Conservation (phyloP, 2,797 vertebrate species). For the Poecilia wingei region DNA sequence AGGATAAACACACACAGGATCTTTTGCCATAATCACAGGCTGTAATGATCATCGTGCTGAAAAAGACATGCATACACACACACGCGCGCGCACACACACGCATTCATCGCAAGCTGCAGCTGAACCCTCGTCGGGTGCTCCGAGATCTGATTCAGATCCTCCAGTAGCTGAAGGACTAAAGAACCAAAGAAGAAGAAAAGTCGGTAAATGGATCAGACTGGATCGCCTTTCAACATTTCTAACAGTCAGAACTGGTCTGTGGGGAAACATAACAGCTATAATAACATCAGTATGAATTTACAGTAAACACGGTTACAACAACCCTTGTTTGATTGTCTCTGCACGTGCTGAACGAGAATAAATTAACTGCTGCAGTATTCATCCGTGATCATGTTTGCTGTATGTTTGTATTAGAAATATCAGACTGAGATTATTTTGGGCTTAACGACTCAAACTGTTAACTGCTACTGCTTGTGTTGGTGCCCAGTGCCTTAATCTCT, state of each 20-base stretch:
- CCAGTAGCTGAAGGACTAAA: neutral
- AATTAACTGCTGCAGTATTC: neutral
- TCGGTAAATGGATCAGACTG: neutral
- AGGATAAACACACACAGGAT: slow-evolving; percentile 10
- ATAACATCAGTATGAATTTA: neutral
- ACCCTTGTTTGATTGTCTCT: neutral
- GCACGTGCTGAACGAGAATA: neutral
- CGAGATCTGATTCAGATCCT: slow-evolving; percentile 1
- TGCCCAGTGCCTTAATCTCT: neutral
- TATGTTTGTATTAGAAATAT: neutral
- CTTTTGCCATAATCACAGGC: neutral
- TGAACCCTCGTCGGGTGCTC: neutral
- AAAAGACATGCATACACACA: neutral
- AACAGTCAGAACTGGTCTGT: neutral
- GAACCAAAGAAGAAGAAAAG: neutral
- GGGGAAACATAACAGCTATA: no score
- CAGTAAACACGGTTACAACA: neutral
- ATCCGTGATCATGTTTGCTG: neutral
- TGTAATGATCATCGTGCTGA: neutral
- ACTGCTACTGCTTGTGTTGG: neutral
- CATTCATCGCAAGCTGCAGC: neutral
- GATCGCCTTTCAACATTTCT: neutral
- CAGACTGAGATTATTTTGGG: neutral
- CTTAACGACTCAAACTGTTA: neutral
- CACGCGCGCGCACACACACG: neutral